Base-by-base conservation (phyloP, 1,140 invertebrate species). In the Drosophila mauritiana region DNA sequence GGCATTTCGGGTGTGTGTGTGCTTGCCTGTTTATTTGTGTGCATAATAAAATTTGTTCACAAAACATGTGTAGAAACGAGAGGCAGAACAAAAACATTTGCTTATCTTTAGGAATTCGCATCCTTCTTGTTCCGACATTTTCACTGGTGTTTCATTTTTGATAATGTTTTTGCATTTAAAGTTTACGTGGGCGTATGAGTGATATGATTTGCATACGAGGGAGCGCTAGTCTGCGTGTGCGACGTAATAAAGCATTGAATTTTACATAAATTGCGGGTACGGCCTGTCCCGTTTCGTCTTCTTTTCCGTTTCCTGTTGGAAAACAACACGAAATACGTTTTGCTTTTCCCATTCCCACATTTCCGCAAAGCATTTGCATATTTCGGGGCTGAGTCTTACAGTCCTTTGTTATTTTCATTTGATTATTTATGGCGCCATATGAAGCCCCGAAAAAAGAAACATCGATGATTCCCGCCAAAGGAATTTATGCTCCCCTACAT, bases 101-200 rank as follows among this genome's bases (percentile, higher is more conserved):
- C 82, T 86, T 88, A 86, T 86, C 82, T 88, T 78, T 61, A 63
- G 62, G 74, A 83, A 61, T 80, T 73, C 73, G 56, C 69, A 58
- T 79, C 17, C 34, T 39, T 49, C 56, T 62, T 63, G 78, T 55
- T 48, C 68, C 82, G 76, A 83, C 84, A 88, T 89, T 88, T 83
- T 80, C 84, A 83, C 81, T 88, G 83, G 75, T 88, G 70, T 89
- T 88, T 89, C 83, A 80, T 88, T 88, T 88, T 89, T 83, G 83
- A 83, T 83, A 89, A 88, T 88, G 79, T 64, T 72, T 77, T 77
- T 76, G 53, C 78, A 72, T 80, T 77, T 80, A 77, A 72, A 61
- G 61, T 59, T 63, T 54, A 77, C 75, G 78, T 74, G 62, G 76
- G 76, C 73, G 72, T 83, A 80, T 83, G 84, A 83, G 65, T 89